Conservation (phyloP, 2,888 invertebrate genomes). For the Microdon myrmicae region DNA sequence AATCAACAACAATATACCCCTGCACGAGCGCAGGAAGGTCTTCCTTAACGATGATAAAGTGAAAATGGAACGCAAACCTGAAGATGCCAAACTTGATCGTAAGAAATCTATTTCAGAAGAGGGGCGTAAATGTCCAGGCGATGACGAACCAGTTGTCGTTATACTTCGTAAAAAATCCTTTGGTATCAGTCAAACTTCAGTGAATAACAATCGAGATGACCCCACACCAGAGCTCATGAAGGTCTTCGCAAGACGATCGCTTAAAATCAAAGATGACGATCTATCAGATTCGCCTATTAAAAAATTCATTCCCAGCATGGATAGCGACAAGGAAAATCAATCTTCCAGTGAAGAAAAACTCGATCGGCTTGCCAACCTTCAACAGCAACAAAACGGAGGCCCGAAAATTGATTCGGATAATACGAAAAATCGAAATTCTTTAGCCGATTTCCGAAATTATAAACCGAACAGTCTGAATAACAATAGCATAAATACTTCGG, state of each 20-base stretch:
- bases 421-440: constrained; percentile 59
- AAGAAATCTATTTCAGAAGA: constrained; percentile 61
- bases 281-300: constrained; percentile 69
- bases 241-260: constrained; percentile 82
- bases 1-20: constrained; percentile 54
- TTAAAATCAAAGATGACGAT: constrained; percentile 81
- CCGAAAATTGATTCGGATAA: constrained; percentile 39
- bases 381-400: constrained; percentile 37
- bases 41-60: constrained; percentile 62
- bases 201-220: constrained; percentile 67
- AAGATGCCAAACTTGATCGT: constrained; percentile 60
- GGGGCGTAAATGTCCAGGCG: constrained; percentile 52
- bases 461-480: constrained; percentile 37
- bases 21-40: constrained; percentile 63
- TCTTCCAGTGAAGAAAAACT: constrained; percentile 69
- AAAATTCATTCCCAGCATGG: constrained; percentile 71
- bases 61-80: constrained; percentile 59
- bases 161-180: constrained; percentile 65
- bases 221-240: constrained; percentile 84
- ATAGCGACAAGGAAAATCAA: constrained; percentile 80
- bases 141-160: constrained; percentile 54
- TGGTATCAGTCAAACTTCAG: constrained; percentile 53
- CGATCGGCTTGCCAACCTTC: constrained; percentile 60
- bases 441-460: constrained; percentile 60
- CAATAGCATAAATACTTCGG: constrained; percentile 37